Percentiles rank a stretch among this genome's conserved stretches.
phyloP scores from a whole-genome alignment of 1,140 invertebrate species.

The Drosophila murphyi region DNA sequence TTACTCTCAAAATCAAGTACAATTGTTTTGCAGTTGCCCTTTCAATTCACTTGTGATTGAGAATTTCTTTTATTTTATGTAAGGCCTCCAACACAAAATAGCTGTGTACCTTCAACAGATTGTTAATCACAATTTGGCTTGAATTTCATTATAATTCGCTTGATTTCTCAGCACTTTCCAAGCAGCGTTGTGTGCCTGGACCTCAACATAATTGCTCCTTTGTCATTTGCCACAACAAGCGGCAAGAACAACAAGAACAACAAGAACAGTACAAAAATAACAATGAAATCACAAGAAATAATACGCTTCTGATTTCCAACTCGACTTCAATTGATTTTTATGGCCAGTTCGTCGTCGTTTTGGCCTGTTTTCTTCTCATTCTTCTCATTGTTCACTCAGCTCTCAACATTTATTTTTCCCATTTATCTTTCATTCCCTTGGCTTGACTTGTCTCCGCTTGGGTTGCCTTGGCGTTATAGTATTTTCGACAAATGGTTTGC shows the following conservation, averaged over 20 bases:
- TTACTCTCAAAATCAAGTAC: background rate
- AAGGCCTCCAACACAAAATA: slow-evolving; percentile 1
- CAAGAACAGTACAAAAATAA: slow-evolving; percentile 4
- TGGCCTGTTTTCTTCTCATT: slow-evolving; percentile 17
- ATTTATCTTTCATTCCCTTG: slow-evolving; percentile 63
- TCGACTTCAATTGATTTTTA: slow-evolving; percentile 82
- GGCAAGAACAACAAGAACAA: slow-evolving; percentile 30
- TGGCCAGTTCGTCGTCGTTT: slow-evolving; percentile 40
- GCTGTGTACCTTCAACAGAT: slow-evolving; percentile 46
- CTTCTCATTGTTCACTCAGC: slow-evolving; percentile 22
- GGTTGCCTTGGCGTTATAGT: slow-evolving; percentile 38
- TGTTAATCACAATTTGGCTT: slow-evolving; percentile 60
- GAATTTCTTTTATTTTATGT: slow-evolving; percentile 15
- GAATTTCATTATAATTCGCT: slow-evolving; percentile 62
- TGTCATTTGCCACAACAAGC: slow-evolving; percentile 73
- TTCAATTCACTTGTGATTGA: slow-evolving; percentile 32
- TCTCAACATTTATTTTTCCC: slow-evolving; percentile 11
- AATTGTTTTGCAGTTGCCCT: background rate
- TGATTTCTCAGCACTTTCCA: slow-evolving; percentile 62
- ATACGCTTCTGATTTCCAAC: slow-evolving; percentile 80
- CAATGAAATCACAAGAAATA: slow-evolving; percentile 60
- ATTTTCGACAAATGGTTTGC: slow-evolving; percentile 75
- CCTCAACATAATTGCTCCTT: slow-evolving; percentile 75
- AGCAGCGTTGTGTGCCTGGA: slow-evolving; percentile 28
- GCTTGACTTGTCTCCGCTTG: background rate